These are phyloP conservation scores for Tribolium freemani DNA, from an alignment of 2,888 invertebrate species.

Conservation along the genomic window DNA sequence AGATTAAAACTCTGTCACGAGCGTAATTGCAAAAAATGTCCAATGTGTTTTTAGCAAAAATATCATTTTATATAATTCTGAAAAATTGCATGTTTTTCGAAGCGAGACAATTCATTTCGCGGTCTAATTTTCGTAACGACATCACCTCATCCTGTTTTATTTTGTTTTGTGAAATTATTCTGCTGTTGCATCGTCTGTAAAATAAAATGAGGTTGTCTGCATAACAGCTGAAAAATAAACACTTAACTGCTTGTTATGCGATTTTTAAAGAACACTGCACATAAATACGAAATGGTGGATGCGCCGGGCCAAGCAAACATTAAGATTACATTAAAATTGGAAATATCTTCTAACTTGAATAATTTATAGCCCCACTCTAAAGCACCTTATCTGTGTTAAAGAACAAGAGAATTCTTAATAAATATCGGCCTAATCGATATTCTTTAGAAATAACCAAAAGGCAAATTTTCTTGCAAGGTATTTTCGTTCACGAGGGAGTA, in stretches of 20 bases:
- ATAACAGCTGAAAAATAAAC: slow-evolving; percentile 6
- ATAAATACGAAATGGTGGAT: slow-evolving; percentile 6
- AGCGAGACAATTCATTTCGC: neutral
- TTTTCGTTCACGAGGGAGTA: slow-evolving; percentile 4
- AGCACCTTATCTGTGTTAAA: neutral
- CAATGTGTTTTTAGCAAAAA: neutral
- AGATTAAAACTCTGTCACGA: neutral
- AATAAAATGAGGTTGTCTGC: slow-evolving; percentile 4
- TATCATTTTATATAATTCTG: neutral
- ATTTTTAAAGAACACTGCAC: neutral
- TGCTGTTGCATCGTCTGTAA: neutral
- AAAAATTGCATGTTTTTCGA: neutral
- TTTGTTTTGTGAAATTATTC: neutral
- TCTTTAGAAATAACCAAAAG: neutral
- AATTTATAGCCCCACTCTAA: neutral
- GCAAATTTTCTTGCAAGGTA: slow-evolving; percentile 4
- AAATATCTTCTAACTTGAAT: neutral
- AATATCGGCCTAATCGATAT: slow-evolving; percentile 1
- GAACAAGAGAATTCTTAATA: neutral
- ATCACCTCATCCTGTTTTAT: neutral
- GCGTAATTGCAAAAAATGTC: neutral
- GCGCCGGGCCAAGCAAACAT: neutral
- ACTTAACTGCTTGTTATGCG: slow-evolving; percentile 14
- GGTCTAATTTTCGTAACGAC: neutral
- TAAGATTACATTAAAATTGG: neutral